These are phyloP conservation scores for Gastracanthus pulcherrimus DNA, from an alignment of 2,888 invertebrate species.

Conservation along the genomic window DNA sequence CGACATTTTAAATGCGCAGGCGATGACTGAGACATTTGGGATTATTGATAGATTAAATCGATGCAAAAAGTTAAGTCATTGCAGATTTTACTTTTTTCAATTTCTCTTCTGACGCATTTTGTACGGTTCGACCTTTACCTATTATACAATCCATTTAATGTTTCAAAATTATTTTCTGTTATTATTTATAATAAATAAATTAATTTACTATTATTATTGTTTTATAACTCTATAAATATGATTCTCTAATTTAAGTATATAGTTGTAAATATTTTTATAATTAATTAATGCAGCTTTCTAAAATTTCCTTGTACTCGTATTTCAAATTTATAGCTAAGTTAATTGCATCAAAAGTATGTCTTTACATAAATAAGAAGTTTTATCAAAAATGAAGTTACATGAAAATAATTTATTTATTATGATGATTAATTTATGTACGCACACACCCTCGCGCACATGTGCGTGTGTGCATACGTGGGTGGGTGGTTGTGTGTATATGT, in stretches of 20 bases:
- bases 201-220: too few species aligned
- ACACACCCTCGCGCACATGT: too few species aligned
- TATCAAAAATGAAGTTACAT: not conserved
- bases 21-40: constrained; percentile 21
- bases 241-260: not conserved
- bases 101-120: not conserved
- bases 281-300: not conserved
- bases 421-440: too few species aligned
- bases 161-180: not conserved
- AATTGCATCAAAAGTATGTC: not conserved
- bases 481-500: too few species aligned
- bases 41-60: constrained; percentile 21
- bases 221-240: too few species aligned
- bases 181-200: not conserved
- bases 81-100: not conserved
- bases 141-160: not conserved
- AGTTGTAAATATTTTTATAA: not conserved
- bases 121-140: not conserved
- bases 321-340: not conserved
- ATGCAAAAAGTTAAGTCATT: not conserved
- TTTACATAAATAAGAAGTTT: not conserved
- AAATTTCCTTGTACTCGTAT: not conserved
- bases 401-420: not conserved
- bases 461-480: too few species aligned
- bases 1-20: not conserved